A percentile compares a stretch with the other conserved stretches of the same genome.
Conservation (phyloP, 2,797 vertebrate genomes). For the Darevskia mixta region DNA sequence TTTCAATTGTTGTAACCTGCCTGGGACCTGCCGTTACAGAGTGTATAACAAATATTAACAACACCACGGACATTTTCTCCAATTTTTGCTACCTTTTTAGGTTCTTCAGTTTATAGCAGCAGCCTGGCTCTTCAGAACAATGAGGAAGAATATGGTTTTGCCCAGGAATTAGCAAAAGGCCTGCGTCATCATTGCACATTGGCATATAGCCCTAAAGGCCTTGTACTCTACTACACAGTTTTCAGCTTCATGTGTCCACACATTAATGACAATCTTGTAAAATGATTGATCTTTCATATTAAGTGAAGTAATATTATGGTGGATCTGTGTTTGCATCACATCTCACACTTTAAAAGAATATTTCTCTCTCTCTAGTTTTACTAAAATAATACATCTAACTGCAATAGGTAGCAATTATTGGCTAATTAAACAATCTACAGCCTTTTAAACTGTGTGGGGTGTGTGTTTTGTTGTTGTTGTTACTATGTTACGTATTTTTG, state of each 20-base stretch:
- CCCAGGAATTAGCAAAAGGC: constrained; percentile 34
- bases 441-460: too few species aligned
- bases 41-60: background rate
- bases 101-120: constrained; percentile 60
- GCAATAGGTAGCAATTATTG: background rate
- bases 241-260: background rate
- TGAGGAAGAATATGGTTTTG: constrained; percentile 55
- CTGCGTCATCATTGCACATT: background rate
- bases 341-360: background rate
- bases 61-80: background rate
- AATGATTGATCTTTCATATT: background rate
- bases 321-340: background rate
- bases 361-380: background rate
- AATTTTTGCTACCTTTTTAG: constrained; percentile 46
- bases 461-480: too few species aligned
- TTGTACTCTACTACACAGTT: background rate
- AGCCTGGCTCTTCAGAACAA: constrained; percentile 37
- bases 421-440: too few species aligned
- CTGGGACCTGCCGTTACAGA: too few species aligned
- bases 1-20: too few species aligned
- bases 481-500: too few species aligned
- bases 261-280: background rate
- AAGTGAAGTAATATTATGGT: too few species aligned
- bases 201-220: background rate
- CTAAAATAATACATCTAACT: background rate